Conservation (phyloP, 2,888 invertebrate genomes). For the Sarcophaga carnaria region DNA sequence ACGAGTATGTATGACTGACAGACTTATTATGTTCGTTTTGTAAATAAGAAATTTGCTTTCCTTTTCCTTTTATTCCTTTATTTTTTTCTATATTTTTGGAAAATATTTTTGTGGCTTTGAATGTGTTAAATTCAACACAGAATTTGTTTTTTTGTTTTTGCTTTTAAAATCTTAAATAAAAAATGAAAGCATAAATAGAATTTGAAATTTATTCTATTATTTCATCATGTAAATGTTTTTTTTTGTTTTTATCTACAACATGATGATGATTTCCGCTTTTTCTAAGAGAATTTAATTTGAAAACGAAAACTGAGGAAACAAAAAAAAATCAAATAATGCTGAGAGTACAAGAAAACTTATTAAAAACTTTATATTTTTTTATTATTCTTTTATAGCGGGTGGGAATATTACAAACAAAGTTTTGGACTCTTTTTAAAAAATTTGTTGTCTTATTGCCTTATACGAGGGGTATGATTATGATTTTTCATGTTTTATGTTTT, state of each 20-base stretch:
- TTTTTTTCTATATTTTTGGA: not conserved
- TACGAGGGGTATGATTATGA: too few species aligned
- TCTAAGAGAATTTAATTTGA: not conserved
- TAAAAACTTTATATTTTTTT: conserved; percentile 24
- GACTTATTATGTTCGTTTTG: too few species aligned
- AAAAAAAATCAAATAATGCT: not conserved
- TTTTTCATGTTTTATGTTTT: too few species aligned
- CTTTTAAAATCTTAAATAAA: not conserved
- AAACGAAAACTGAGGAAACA: not conserved
- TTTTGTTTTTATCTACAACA: not conserved
- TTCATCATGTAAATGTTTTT: conserved; percentile 8
- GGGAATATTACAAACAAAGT: conserved; percentile 23
- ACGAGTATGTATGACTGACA: too few species aligned
- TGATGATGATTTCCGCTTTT: conserved; percentile 9
- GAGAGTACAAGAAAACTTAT: conserved; percentile 43
- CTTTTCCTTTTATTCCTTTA: not conserved
- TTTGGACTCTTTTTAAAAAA: not conserved
- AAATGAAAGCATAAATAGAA: not conserved
- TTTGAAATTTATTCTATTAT: conserved; percentile 31
- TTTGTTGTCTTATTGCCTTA: too few species aligned
- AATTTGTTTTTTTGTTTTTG: too few species aligned
- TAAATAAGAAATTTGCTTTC: too few species aligned
- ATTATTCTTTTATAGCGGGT: not conserved
- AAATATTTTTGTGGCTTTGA: not conserved
- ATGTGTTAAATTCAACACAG: conserved; percentile 16